Conservation (phyloP, 2,113 vertebrate genomes). For the Sinocyclocheilus anophthalmus region DNA sequence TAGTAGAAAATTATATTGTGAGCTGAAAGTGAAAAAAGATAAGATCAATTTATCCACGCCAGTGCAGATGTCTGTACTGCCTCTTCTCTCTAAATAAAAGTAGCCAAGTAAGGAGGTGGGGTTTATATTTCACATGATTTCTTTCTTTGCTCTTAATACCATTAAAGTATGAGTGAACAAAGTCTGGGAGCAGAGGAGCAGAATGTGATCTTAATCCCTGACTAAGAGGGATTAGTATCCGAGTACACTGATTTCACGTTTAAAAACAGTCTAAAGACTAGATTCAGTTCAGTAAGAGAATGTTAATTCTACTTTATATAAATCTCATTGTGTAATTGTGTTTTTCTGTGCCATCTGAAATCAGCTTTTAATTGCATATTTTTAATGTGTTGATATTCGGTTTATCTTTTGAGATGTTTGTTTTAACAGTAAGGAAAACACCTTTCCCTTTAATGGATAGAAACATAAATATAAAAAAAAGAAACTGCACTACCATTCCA, state of each 20-base stretch:
- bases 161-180: background rate
- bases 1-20: background rate
- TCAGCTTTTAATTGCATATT: background rate
- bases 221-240: conserved; percentile 12
- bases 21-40: background rate
- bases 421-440: background rate
- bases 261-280: background rate
- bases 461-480: background rate
- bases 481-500: background rate
- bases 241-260: background rate
- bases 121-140: conserved; percentile 11
- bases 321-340: background rate
- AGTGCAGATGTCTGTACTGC: background rate
- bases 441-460: background rate
- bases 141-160: background rate
- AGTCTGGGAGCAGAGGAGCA: background rate
- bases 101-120: background rate
- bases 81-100: background rate
- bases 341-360: background rate
- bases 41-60: background rate
- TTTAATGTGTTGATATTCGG: background rate
- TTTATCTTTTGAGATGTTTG: background rate
- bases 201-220: conserved; percentile 19
- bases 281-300: background rate
- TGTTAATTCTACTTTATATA: too few relatives aligned